phyloP scores from a whole-genome alignment of 2,797 vertebrate genomes.

The Karalla daura region DNA sequence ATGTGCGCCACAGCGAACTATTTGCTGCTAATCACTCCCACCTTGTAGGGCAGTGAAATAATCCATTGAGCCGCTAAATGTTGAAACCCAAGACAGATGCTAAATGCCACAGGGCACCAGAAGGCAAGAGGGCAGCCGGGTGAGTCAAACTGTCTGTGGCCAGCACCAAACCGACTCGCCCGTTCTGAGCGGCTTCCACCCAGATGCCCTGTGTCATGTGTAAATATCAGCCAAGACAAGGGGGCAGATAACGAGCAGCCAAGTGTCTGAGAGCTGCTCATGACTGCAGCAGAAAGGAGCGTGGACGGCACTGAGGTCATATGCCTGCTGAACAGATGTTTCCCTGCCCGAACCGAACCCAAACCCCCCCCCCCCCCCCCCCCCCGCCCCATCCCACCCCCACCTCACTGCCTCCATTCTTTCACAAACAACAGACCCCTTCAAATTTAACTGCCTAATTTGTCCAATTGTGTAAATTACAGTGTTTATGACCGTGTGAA shows the following conservation, averaged over 20 bases:
- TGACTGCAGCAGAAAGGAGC: slow-evolving; percentile 52
- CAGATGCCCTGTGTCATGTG: slow-evolving; percentile 40
- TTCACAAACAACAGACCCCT: slow-evolving; percentile 47
- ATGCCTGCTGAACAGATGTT: slow-evolving; percentile 77
- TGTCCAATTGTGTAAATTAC: slow-evolving; percentile 54
- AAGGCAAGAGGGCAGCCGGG: slow-evolving; percentile 17
- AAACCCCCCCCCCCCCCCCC: slow-evolving; percentile 26
- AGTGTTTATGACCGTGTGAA: slow-evolving; percentile 45
- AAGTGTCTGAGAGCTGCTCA: slow-evolving; percentile 54
- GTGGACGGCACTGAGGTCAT: slow-evolving; percentile 59
- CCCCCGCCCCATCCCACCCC: slow-evolving; percentile 34
- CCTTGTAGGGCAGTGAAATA: slow-evolving; percentile 55
- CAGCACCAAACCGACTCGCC: slow-evolving; percentile 32
- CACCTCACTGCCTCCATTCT: slow-evolving; percentile 41
- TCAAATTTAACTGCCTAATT: slow-evolving; percentile 53
- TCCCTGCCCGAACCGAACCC: slow-evolving; percentile 47
- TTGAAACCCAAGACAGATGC: slow-evolving; percentile 54
- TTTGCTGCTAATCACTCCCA: slow-evolving; percentile 68
- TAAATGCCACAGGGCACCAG: slow-evolving; percentile 22
- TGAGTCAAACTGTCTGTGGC: slow-evolving; percentile 10
- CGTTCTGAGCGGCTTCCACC: slow-evolving; percentile 7
- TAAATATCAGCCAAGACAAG: slow-evolving; percentile 31
- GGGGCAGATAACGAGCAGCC: slow-evolving; percentile 48
- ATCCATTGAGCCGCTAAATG: slow-evolving; percentile 45
- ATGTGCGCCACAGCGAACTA: slow-evolving; percentile 39